These are phyloP conservation scores for Chrysocyon brachyurus DNA, from an alignment of 2,797 vertebrate species.

Conservation along the genomic window DNA sequence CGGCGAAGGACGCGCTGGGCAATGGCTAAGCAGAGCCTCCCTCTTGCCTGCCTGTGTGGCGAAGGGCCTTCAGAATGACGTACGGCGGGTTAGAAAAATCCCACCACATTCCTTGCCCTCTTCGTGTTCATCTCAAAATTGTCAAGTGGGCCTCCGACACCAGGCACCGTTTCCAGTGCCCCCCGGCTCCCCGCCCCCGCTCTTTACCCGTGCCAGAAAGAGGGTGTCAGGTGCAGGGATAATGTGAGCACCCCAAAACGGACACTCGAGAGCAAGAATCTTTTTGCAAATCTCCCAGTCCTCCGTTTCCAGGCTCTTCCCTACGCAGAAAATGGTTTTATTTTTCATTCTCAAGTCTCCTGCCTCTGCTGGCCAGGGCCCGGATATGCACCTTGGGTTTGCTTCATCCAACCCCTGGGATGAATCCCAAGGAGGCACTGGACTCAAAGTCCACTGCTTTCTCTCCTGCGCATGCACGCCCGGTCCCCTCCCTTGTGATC, in stretches of 20 bases:
- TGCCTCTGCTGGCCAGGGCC: slow-evolving; percentile 55
- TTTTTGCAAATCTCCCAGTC: neutral
- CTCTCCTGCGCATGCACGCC: neutral
- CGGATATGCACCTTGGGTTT: neutral
- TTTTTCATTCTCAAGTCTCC: neutral
- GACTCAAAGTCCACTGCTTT: neutral
- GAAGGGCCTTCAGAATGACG: neutral
- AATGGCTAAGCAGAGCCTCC: neutral
- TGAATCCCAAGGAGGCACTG: neutral
- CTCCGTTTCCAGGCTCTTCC: neutral
- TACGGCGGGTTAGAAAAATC: neutral
- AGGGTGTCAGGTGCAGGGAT: neutral
- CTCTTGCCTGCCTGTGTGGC: neutral
- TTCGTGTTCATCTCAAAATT: neutral
- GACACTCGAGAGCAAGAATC: neutral
- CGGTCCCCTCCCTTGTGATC: slow-evolving; percentile 45
- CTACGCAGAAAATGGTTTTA: neutral
- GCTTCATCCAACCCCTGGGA: neutral
- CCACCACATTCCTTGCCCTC: neutral
- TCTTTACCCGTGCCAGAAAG: neutral
- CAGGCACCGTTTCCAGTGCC: neutral
- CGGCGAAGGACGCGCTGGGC: neutral
- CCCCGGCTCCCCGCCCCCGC: neutral
- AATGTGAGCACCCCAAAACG: neutral
- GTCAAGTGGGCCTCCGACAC: neutral